Evolutionary conservation across 2,797 vertebrate species (phyloP), one percentile per base, ranked within the genome.

Genomic region (Schizothorax lantsangensis): DNA sequence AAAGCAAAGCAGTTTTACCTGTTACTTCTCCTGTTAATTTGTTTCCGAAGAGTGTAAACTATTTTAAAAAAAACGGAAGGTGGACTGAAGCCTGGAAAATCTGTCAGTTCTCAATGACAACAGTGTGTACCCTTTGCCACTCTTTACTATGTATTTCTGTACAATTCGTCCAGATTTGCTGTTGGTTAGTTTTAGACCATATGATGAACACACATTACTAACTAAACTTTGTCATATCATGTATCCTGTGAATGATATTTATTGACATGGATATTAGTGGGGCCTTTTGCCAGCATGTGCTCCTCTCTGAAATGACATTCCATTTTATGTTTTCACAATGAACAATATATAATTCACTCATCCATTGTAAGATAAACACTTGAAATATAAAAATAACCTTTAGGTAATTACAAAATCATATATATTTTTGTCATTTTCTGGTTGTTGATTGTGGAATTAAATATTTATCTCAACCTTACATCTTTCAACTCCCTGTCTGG

Each of bases 21-120:
- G 86, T 54, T 84, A 64, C 5, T 38, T 90, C 89, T 83, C 89
- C 57, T 80, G 45, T 84, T 87, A 88, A 89, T 83, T 83, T 81
- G 59, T 87, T 88, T 80, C 26, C 40, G 36, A 88, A 79, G 71
- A 82, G 79, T 83, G 86, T 86, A 84, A 80, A 91, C 84, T 81
- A 88, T 88, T 89, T 84, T 87, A 88, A 81, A 66, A 75, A 87
- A 81, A 77, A 75, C 3, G 59, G 82, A 91, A 68, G 88, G 75
- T 88, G 89, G 93, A 94, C 92, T 92, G 85, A 94, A 93, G 93
- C 89, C 87, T 87, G 90, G 26, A 89, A 79, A 79, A 90, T 84
- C 79, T 81, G 47, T 86, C 83, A 59, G 64, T 78, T 81, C 21
- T 73, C 19, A 17, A 45, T 49, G 43, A 38, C 36, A 79, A 40